These are phyloP conservation scores for Myiozetetes cayanensis DNA, from an alignment of 2,113 vertebrate species.

Conservation along the genomic window DNA sequence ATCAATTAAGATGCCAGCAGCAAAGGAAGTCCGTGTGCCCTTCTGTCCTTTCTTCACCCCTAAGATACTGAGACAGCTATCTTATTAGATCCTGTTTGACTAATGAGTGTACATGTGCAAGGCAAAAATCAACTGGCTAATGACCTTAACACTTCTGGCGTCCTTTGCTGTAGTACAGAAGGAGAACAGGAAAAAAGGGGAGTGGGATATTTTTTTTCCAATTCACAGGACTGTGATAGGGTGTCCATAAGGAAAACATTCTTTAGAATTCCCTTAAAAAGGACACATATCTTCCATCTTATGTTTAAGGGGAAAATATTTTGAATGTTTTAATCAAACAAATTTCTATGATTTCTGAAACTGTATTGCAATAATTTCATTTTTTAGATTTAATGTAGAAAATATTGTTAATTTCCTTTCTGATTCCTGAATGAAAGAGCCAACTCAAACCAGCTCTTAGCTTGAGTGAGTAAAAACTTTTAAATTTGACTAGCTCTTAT, in stretches of 20 bases:
- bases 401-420: background rate
- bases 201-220: background rate
- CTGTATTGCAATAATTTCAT: background rate
- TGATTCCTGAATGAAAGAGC: background rate
- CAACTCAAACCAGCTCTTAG: background rate
- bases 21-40: background rate
- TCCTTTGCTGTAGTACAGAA: background rate
- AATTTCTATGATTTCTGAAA: background rate
- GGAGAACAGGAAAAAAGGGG: background rate
- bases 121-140: background rate
- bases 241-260: background rate
- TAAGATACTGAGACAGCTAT: background rate
- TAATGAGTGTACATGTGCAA: background rate
- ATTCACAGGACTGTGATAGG: background rate
- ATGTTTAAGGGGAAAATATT: background rate
- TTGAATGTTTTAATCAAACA: background rate
- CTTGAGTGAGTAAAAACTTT: background rate
- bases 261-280: background rate
- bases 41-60: background rate
- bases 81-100: constrained; percentile 19
- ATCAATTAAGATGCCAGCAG: background rate
- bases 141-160: background rate
- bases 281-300: background rate
- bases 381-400: background rate
- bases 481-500: background rate